phyloP scores from a whole-genome alignment of 2,888 invertebrate species.

The Yponomeuta sedellus region DNA sequence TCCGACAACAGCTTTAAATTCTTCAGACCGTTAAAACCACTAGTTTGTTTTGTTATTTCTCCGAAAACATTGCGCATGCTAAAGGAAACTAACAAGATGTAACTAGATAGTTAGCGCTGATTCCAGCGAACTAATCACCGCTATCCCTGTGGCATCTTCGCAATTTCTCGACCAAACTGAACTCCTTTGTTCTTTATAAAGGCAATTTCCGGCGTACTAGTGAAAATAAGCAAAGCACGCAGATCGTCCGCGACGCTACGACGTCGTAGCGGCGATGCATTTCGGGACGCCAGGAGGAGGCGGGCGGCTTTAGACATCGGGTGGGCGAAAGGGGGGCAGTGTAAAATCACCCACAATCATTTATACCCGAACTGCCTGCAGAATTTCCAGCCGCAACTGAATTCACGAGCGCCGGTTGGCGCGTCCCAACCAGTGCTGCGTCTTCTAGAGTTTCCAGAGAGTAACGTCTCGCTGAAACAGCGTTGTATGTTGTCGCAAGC shows the following conservation, averaged over 20 bases:
- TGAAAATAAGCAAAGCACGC: conserved; percentile 76
- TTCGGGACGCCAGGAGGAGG: conserved; percentile 50
- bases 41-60: neutral
- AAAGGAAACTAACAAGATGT: neutral
- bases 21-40: neutral
- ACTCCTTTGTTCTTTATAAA: conserved; percentile 66
- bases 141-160: conserved; percentile 15
- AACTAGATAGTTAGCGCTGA: neutral
- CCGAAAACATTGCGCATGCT: neutral
- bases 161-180: conserved; percentile 46
- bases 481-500: conserved; percentile 27
- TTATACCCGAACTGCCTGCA: conserved; percentile 75
- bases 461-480: neutral
- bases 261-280: conserved; percentile 69
- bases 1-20: neutral
- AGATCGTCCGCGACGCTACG: conserved; percentile 63
- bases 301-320: conserved; percentile 47
- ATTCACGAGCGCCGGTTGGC: conserved; percentile 39
- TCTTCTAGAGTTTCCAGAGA: conserved; percentile 11
- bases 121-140: conserved; percentile 10
- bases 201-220: conserved; percentile 74
- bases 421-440: conserved; percentile 32
- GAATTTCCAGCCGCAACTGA: conserved; percentile 71
- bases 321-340: conserved; percentile 50
- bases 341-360: conserved; percentile 76